These are phyloP conservation scores for Siniperca knerii DNA, from an alignment of 2,113 vertebrate genomes.

Conservation along the genomic window DNA sequence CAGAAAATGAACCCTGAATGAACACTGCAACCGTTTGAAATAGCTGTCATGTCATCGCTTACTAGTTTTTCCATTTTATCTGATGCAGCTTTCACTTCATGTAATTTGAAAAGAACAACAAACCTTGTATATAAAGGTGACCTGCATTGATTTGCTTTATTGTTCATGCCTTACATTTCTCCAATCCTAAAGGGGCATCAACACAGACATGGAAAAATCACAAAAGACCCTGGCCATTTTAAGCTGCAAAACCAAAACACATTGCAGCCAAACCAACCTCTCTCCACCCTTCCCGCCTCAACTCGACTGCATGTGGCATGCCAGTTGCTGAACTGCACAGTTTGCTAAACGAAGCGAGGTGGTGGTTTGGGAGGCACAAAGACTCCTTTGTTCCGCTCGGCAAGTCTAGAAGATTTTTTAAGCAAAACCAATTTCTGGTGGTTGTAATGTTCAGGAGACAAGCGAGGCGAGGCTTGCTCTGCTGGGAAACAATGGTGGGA, in stretches of 20 bases:
- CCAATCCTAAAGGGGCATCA: background rate
- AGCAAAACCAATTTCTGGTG: slow-evolving; percentile 55
- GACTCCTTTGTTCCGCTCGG: slow-evolving; percentile 69
- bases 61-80: background rate
- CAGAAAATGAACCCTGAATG: background rate
- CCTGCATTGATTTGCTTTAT: background rate
- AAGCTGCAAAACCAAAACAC: slow-evolving; percentile 30
- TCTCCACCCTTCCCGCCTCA: slow-evolving; percentile 35
- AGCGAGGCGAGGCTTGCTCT: background rate
- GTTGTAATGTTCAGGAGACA: slow-evolving; percentile 36
- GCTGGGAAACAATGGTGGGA: slow-evolving; percentile 18
- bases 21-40: background rate
- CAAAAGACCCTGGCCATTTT: slow-evolving; percentile 14
- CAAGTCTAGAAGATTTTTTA: slow-evolving; percentile 36
- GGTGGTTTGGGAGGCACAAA: slow-evolving; percentile 68
- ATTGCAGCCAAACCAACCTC: slow-evolving; percentile 14
- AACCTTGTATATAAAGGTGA: background rate
- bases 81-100: background rate
- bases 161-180: background rate
- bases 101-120: background rate
- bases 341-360: slow-evolving; percentile 44
- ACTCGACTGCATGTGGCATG: slow-evolving; percentile 35
- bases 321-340: slow-evolving; percentile 55
- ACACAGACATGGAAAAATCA: background rate
- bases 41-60: background rate